Conservation (phyloP, 1,140 invertebrate species). For the Bradysia coprophila region DNA sequence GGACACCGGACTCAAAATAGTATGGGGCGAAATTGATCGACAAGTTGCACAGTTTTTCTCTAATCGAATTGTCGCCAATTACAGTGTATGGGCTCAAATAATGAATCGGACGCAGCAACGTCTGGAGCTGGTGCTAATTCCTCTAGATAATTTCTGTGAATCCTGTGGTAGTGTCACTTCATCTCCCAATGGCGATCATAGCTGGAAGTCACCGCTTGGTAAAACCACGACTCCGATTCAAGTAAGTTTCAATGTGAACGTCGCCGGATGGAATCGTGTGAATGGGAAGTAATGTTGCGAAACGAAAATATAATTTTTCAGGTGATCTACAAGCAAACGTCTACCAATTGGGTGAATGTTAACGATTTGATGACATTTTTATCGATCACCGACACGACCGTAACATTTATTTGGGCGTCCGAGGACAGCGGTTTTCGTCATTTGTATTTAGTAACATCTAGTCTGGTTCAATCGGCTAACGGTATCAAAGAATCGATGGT, state of each 20-base stretch:
- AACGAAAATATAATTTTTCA: too few relatives aligned
- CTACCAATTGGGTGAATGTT: slow-evolving; percentile 75
- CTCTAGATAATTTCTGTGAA: slow-evolving; percentile 51
- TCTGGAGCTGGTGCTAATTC: slow-evolving; percentile 54
- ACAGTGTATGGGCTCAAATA: slow-evolving; percentile 75
- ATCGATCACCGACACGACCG: slow-evolving; percentile 27
- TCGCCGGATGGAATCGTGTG: slow-evolving; percentile 19
- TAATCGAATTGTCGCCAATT: too few relatives aligned
- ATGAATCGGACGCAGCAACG: slow-evolving; percentile 70
- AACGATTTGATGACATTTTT: slow-evolving; percentile 79
- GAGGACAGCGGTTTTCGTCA: slow-evolving; percentile 86
- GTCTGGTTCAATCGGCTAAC: slow-evolving; percentile 8
- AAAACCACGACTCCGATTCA: slow-evolving; percentile 19
- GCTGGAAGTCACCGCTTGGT: slow-evolving; percentile 19
- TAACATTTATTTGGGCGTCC: slow-evolving; percentile 79
- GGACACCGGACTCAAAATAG: slow-evolving; percentile 77
- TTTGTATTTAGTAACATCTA: slow-evolving; percentile 52
- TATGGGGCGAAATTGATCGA: slow-evolving; percentile 40
- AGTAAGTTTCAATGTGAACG: slow-evolving; percentile 26
- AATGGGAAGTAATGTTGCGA: slow-evolving; percentile 10
- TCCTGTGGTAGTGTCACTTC: slow-evolving; percentile 32
- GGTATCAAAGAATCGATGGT: neutral
- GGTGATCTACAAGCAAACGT: slow-evolving; percentile 51
- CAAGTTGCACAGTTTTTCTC: too few relatives aligned
- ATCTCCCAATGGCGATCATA: slow-evolving; percentile 20